Percentiles rank a stretch among this genome's conserved stretches.
phyloP scores from a whole-genome alignment of 2,797 vertebrate species.

The Parambassis ranga region DNA sequence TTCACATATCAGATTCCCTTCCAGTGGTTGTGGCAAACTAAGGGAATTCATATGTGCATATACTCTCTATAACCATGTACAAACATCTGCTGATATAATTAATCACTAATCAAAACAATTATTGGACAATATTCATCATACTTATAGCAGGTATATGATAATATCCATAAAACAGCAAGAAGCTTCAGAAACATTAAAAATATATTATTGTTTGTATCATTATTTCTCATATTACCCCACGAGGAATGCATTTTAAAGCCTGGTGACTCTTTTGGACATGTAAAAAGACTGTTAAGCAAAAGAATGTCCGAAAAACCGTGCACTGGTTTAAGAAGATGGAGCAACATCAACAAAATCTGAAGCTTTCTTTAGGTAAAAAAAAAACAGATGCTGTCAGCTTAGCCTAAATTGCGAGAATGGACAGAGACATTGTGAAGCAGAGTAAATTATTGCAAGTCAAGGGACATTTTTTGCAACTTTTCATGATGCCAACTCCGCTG shows the following conservation, averaged over 20 bases:
- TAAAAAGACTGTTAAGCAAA: conserved; percentile 64
- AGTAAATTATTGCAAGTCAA: conserved; percentile 80
- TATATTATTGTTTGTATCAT: conserved; percentile 73
- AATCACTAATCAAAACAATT: conserved; percentile 78
- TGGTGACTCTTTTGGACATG: conserved; percentile 51
- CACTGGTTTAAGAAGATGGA: conserved; percentile 65
- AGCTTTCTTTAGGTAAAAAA: conserved; percentile 62
- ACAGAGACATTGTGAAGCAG: conserved; percentile 69
- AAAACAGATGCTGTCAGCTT: conserved; percentile 59
- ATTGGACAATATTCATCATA: conserved; percentile 78
- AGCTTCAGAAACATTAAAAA: conserved; percentile 80
- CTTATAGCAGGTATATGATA: conserved; percentile 78
- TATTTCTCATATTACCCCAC: conserved; percentile 59
- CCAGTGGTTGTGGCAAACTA: conserved; percentile 44
- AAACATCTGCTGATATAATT: conserved; percentile 79
- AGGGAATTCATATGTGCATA: conserved; percentile 68
- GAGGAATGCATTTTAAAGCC: conserved; percentile 63
- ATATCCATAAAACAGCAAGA: conserved; percentile 80
- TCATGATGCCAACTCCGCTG: conserved; percentile 57
- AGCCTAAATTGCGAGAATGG: conserved; percentile 58
- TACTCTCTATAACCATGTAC: conserved; percentile 73
- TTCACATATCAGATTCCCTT: conserved; percentile 64
- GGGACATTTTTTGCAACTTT: conserved; percentile 61
- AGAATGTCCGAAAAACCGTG: conserved; percentile 62
- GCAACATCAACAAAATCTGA: conserved; percentile 65